Percentiles rank a stretch among this genome's conserved stretches.
phyloP scores from a whole-genome alignment of 2,888 invertebrate genomes.

The Petrolisthes manimaculis region DNA sequence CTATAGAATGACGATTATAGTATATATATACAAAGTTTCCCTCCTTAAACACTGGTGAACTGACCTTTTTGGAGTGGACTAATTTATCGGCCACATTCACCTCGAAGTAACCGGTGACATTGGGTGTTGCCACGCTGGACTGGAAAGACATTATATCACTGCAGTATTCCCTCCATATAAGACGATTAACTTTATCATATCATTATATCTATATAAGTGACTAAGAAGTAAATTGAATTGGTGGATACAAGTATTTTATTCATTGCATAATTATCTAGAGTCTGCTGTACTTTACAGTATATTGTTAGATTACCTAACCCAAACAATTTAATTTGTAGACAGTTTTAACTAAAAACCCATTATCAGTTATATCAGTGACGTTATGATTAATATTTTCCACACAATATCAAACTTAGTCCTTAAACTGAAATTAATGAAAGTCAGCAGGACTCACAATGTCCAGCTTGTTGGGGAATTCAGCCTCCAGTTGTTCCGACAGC shows the following conservation, averaged over 20 bases:
- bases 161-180: too few species aligned
- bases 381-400: neutral
- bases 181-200: too few species aligned
- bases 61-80: slow-evolving; percentile 61
- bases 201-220: too few species aligned
- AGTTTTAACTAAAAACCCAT: neutral
- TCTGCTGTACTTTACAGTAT: too few species aligned
- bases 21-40: too few species aligned
- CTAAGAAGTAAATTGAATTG: too few species aligned
- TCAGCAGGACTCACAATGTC: slow-evolving; percentile 55
- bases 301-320: too few species aligned
- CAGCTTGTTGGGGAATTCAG: slow-evolving; percentile 64
- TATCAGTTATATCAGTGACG: neutral
- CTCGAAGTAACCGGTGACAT: slow-evolving; percentile 54
- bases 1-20: neutral
- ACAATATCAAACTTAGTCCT: neutral
- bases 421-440: neutral
- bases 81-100: slow-evolving; percentile 58
- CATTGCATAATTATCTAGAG: too few species aligned
- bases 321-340: neutral
- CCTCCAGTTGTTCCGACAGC: slow-evolving; percentile 64
- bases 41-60: too few species aligned
- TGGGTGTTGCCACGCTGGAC: slow-evolving; percentile 53
- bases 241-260: too few species aligned
- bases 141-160: slow-evolving; percentile 3